Evolutionary conservation across 2,888 invertebrate species (phyloP).

Genomic region (Siphlonurus alternatus): DNA sequence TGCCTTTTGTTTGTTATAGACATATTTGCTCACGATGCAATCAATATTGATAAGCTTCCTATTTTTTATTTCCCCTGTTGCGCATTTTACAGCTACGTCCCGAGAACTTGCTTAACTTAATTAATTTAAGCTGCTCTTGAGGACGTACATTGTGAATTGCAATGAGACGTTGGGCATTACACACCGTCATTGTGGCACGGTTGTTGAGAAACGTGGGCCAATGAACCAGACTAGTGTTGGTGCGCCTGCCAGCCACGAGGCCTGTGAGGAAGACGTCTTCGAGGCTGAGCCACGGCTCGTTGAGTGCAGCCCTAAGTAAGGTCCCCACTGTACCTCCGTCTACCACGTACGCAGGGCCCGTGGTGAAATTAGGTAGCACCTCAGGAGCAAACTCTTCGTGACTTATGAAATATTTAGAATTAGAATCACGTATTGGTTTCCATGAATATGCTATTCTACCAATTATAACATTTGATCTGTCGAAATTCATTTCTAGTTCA

Average conservation of each 20-base stretch:
- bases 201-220: neutral
- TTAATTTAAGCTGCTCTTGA: neutral
- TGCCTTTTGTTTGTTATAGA: too few relatives aligned
- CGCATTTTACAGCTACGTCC: neutral
- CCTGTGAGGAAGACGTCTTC: conserved; percentile 1
- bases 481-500: neutral
- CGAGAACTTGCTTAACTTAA: neutral
- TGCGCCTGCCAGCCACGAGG: neutral
- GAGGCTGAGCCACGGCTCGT: neutral
- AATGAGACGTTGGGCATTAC: neutral
- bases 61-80: too few relatives aligned
- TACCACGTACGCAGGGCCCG: neutral
- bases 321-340: neutral
- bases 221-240: neutral
- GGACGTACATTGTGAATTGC: neutral
- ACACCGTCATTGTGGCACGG: neutral
- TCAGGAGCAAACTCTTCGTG: neutral
- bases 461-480: neutral
- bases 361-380: neutral
- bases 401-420: neutral
- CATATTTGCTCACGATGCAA: too few relatives aligned
- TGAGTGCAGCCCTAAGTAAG: neutral
- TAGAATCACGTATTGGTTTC: neutral
- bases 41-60: too few relatives aligned
- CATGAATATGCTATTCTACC: neutral